phyloP scores from a whole-genome alignment of 1,140 invertebrate genomes.

The Portunus trituberculatus region DNA sequence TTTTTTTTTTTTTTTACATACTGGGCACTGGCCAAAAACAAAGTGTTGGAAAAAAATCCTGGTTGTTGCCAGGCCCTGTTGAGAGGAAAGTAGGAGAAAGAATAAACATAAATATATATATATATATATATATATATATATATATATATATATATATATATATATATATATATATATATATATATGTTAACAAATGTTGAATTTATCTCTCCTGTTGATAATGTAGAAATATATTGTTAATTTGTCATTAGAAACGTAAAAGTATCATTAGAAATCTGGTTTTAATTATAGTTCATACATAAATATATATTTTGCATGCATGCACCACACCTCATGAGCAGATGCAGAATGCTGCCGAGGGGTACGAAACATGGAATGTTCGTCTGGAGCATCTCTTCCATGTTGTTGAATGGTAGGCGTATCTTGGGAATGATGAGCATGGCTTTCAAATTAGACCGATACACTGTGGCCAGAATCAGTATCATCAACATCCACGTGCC shows the following conservation, averaged over 20 bases:
- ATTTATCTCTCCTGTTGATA: too few species aligned
- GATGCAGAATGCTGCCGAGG: background rate
- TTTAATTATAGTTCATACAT: background rate
- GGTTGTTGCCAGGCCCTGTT: too few species aligned
- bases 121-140: slow-evolving; percentile 45
- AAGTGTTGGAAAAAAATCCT: too few species aligned
- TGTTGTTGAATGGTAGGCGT: background rate
- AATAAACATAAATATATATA: slow-evolving; percentile 49
- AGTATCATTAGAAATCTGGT: too few species aligned
- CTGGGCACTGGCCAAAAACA: too few species aligned
- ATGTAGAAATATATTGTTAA: too few species aligned
- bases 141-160: slow-evolving; percentile 55
- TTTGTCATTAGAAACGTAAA: too few species aligned
- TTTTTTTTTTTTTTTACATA: too few species aligned
- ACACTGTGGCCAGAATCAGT: background rate
- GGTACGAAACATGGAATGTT: background rate
- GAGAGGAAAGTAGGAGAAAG: too few species aligned
- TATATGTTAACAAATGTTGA: background rate
- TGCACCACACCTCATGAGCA: background rate
- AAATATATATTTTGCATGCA: background rate
- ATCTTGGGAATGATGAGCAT: slow-evolving; percentile 33
- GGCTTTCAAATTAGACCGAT: slow-evolving; percentile 25
- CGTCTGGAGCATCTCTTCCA: background rate
- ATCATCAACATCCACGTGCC: background rate
- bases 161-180: slow-evolving; percentile 49